Evolutionary conservation across 2,888 invertebrate genomes (phyloP).

Genomic region (Operophtera brumata): DNA sequence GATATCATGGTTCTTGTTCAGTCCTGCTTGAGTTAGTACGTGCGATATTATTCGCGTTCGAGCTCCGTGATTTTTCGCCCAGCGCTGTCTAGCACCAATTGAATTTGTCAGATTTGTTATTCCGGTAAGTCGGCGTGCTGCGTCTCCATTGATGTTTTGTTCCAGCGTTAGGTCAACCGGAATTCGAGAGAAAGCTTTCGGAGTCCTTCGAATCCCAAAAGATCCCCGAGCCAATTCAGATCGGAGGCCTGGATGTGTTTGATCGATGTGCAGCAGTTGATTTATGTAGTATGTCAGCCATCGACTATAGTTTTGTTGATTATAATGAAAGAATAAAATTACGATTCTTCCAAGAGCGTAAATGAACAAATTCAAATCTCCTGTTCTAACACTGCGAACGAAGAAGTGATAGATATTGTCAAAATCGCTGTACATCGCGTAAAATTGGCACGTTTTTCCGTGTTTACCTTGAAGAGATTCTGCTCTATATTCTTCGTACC

Average conservation of each 20-base stretch:
- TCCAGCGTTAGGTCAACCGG: constrained; percentile 26
- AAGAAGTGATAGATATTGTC: constrained; percentile 30
- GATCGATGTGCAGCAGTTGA: constrained; percentile 1
- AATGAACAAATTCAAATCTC: constrained; percentile 28
- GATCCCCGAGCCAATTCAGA: constrained; percentile 16
- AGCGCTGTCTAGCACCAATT: constrained; percentile 21
- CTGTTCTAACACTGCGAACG: constrained; percentile 31
- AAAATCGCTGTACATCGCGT: constrained; percentile 31
- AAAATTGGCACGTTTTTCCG: constrained; percentile 32
- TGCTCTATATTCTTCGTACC: constrained; percentile 35
- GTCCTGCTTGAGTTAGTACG: neutral
- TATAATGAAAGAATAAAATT: constrained; percentile 31
- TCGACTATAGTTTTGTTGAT: constrained; percentile 30
- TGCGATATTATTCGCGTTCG: constrained; percentile 14
- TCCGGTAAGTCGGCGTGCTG: constrained; percentile 18
- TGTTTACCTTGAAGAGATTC: constrained; percentile 27
- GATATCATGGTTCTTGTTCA: neutral
- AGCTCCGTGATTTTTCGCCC: constrained; percentile 17
- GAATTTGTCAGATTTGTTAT: constrained; percentile 7
- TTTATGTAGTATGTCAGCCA: constrained; percentile 4
- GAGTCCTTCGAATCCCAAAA: constrained; percentile 25
- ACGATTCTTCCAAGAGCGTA: constrained; percentile 29
- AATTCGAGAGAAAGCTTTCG: constrained; percentile 18
- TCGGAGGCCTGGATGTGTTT: constrained; percentile 21
- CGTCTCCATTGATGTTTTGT: constrained; percentile 29